Evolutionary conservation across 2,113 vertebrate species (phyloP).

Genomic region (Plotosus lineatus): DNA sequence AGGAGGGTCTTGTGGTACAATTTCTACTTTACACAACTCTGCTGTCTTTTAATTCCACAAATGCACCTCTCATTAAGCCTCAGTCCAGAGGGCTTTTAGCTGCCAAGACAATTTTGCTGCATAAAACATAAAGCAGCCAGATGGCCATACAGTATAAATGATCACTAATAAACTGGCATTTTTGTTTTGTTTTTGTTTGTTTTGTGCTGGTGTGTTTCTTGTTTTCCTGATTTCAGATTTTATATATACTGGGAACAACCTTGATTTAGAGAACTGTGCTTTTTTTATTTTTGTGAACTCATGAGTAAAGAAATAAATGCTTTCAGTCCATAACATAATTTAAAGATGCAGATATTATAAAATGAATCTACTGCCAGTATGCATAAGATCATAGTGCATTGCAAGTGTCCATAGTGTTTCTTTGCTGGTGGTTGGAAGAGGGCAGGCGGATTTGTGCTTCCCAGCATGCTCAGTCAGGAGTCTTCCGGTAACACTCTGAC

Average conservation of each 20-base stretch:
- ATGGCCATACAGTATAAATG: constrained; percentile 11
- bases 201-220: neutral
- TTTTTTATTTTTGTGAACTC: constrained; percentile 19
- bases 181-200: too few species aligned
- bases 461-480: constrained; percentile 41
- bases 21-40: neutral
- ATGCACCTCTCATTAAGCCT: constrained; percentile 9
- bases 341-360: neutral
- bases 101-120: constrained; percentile 17
- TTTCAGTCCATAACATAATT: neutral
- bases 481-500: constrained; percentile 51
- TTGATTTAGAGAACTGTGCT: neutral
- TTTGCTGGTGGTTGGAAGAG: constrained; percentile 41
- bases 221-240: neutral
- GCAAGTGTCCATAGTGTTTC: neutral
- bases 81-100: constrained; percentile 1
- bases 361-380: neutral
- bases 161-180: neutral
- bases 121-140: constrained; percentile 19
- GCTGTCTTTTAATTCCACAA: neutral
- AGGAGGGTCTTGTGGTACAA: neutral
- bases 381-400: constrained; percentile 8
- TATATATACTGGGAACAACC: neutral
- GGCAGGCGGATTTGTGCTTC: constrained; percentile 23
- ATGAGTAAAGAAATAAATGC: constrained; percentile 10